Percentiles rank a stretch among this genome's conserved stretches.
Conservation (phyloP, 1,140 invertebrate genomes). For the Leptinotarsa texana region DNA sequence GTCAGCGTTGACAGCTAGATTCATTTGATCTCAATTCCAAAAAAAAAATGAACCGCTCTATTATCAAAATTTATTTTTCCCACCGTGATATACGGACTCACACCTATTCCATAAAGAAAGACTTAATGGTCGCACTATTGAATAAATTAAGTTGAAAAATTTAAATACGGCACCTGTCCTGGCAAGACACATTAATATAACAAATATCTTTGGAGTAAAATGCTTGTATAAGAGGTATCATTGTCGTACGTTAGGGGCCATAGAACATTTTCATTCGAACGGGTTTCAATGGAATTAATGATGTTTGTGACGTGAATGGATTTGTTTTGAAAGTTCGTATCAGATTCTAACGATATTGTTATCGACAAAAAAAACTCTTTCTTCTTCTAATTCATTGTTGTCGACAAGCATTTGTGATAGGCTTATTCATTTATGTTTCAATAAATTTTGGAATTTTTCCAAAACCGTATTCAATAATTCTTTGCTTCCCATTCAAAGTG, state of each 20-base stretch:
- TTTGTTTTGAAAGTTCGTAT: no score
- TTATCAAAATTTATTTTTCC: slow-evolving; percentile 4
- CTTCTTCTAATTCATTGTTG: no score
- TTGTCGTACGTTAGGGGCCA: neutral
- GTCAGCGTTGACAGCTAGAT: neutral
- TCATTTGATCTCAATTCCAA: neutral
- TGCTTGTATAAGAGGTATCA: neutral
- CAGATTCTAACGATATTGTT: no score
- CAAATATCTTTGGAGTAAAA: neutral
- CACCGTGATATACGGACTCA: slow-evolving; percentile 1
- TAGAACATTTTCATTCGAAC: neutral
- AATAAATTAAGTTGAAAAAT: slow-evolving; percentile 9
- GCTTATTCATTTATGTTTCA: no score
- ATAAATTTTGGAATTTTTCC: no score
- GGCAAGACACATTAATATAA: slow-evolving; percentile 1
- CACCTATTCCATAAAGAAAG: slow-evolving; percentile 3
- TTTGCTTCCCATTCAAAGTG: no score
- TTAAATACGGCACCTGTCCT: slow-evolving; percentile 2
- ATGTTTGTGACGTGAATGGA: no score
- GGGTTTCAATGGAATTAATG: neutral
- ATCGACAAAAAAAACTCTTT: no score
- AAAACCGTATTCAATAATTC: no score
- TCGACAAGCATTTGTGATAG: no score
- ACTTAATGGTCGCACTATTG: neutral
- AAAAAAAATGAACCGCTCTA: neutral